phyloP scores from a whole-genome alignment of 2,888 invertebrate species.

The Barypeithes pellucidus region DNA sequence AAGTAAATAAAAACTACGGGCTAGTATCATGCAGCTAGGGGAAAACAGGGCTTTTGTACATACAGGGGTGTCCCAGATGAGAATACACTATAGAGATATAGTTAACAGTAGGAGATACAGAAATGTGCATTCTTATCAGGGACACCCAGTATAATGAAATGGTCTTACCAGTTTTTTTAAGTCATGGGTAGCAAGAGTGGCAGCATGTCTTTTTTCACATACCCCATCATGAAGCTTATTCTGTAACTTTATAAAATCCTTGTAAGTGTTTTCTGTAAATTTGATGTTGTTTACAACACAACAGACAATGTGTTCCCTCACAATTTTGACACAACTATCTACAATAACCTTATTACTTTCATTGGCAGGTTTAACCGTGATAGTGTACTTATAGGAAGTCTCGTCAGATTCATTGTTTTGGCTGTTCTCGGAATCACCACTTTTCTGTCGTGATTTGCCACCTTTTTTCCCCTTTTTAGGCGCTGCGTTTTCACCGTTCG shows the following conservation, averaged over 20 bases:
- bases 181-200: constrained; percentile 91
- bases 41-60: no score
- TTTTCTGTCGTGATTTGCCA: constrained; percentile 65
- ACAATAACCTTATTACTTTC: constrained; percentile 60
- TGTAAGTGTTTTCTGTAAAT: constrained; percentile 76
- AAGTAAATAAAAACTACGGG: constrained; percentile 29
- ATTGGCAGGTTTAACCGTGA: constrained; percentile 63
- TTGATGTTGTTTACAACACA: constrained; percentile 80
- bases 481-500: constrained; percentile 23
- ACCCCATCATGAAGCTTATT: constrained; percentile 83
- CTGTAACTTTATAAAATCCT: constrained; percentile 86
- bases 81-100: no score
- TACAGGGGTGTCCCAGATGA: no score
- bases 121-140: background rate
- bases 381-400: constrained; percentile 64
- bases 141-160: background rate
- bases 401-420: constrained; percentile 57
- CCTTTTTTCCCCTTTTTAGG: constrained; percentile 63
- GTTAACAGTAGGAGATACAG: no score
- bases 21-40: no score
- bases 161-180: constrained; percentile 74
- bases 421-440: constrained; percentile 56
- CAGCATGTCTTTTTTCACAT: constrained; percentile 84
- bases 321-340: constrained; percentile 71
- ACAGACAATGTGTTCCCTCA: constrained; percentile 82